Conservation (phyloP, 2,888 invertebrate species). For the Sesia bembeciformis region DNA sequence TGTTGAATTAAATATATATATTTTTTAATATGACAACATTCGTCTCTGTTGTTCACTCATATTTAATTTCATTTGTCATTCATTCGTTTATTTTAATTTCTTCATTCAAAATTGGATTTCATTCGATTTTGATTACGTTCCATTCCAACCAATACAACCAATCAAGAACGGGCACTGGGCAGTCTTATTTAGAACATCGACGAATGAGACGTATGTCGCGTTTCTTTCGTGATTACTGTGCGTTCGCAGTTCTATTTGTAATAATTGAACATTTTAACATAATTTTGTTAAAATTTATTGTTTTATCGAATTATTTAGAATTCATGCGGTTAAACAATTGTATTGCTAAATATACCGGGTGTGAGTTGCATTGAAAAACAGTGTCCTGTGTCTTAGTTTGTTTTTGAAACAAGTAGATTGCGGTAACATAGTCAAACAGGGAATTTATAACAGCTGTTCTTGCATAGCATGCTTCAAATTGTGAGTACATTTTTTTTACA, state of each 20-base stretch:
- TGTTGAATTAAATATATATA: too few relatives aligned
- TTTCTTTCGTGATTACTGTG: slow-evolving; percentile 53
- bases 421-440: slow-evolving; percentile 25
- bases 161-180: background rate
- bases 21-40: too few relatives aligned
- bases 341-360: background rate
- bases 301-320: background rate
- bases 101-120: too few relatives aligned
- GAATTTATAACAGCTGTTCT: slow-evolving; percentile 51
- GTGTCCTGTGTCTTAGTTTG: slow-evolving; percentile 54
- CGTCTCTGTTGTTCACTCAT: too few relatives aligned
- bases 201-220: slow-evolving; percentile 61
- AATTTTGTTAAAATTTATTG: background rate
- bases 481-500: slow-evolving; percentile 34
- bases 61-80: too few relatives aligned
- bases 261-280: slow-evolving; percentile 1
- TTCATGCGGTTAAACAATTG: background rate
- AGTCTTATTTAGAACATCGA: slow-evolving; percentile 15
- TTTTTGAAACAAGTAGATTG: slow-evolving; percentile 33
- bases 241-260: slow-evolving; percentile 44
- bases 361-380: background rate
- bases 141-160: background rate
- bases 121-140: too few relatives aligned
- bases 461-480: slow-evolving; percentile 66
- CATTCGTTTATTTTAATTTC: too few relatives aligned